These are phyloP conservation scores for Ptyas mucosa DNA, from an alignment of 2,113 vertebrate genomes.

Conservation along the genomic window DNA sequence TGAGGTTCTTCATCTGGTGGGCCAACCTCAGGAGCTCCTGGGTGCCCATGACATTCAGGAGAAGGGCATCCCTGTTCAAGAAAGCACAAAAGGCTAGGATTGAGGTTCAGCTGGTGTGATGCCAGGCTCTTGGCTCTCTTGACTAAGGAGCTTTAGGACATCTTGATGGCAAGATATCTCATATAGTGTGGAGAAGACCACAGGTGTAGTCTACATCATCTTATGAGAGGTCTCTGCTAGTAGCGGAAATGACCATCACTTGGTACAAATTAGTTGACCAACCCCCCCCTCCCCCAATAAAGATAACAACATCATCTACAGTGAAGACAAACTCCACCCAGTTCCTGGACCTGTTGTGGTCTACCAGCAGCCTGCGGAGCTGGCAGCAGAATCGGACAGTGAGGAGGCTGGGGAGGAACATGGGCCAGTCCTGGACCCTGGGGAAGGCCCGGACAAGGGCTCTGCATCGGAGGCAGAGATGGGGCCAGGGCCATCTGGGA, in stretches of 20 bases:
- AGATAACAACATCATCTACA: not conserved
- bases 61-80: conserved; percentile 75
- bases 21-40: conserved; percentile 87
- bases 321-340: not conserved
- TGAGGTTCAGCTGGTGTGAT: not conserved
- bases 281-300: fast-evolving
- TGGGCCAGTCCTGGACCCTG: no score
- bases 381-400: no score
- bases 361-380: no score
- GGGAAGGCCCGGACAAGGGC: no score
- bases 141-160: not conserved
- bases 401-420: no score
- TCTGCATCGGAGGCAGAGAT: no score
- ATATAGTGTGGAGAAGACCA: not conserved
- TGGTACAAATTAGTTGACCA: not conserved
- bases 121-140: not conserved
- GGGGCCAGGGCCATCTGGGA: no score
- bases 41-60: conserved; percentile 87
- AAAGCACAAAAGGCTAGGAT: not conserved
- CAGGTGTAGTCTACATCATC: not conserved
- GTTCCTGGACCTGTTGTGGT: no score
- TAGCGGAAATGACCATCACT: not conserved
- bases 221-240: not conserved
- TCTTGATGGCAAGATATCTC: not conserved
- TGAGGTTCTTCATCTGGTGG: conserved; percentile 84